phyloP scores from a whole-genome alignment of 1,140 invertebrate genomes.

The Aporrectodea caliginosa region DNA sequence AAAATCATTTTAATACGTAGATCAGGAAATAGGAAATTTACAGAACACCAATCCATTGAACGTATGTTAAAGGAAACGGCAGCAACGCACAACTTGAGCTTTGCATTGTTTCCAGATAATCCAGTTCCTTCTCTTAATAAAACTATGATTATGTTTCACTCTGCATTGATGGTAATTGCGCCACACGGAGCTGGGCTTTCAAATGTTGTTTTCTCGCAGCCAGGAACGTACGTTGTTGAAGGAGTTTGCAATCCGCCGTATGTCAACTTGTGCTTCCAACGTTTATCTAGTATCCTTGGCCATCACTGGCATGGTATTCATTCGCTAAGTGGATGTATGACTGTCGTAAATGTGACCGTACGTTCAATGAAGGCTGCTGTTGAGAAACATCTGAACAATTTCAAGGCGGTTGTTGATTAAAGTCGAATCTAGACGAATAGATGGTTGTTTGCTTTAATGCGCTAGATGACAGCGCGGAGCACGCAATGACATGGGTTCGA shows the following conservation, averaged over 20 bases:
- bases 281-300: neutral
- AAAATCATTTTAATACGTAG: neutral
- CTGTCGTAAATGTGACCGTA: neutral
- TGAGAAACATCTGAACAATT: too few relatives aligned
- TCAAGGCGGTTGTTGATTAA: too few relatives aligned
- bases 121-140: neutral
- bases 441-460: too few relatives aligned
- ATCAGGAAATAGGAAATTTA: neutral
- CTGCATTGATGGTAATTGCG: neutral
- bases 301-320: neutral
- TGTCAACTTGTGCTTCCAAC: neutral
- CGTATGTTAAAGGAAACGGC: neutral
- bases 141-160: neutral
- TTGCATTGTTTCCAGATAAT: neutral
- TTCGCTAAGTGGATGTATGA: neutral
- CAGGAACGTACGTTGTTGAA: neutral
- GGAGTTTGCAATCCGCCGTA: neutral
- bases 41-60: neutral
- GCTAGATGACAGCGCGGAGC: too few relatives aligned
- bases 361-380: too few relatives aligned
- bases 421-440: too few relatives aligned
- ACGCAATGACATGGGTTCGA: too few relatives aligned
- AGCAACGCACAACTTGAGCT: neutral
- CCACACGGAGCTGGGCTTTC: constrained; percentile 11
- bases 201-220: neutral